Conservation (phyloP, 2,113 vertebrate species). For the Apodemus sylvaticus region DNA sequence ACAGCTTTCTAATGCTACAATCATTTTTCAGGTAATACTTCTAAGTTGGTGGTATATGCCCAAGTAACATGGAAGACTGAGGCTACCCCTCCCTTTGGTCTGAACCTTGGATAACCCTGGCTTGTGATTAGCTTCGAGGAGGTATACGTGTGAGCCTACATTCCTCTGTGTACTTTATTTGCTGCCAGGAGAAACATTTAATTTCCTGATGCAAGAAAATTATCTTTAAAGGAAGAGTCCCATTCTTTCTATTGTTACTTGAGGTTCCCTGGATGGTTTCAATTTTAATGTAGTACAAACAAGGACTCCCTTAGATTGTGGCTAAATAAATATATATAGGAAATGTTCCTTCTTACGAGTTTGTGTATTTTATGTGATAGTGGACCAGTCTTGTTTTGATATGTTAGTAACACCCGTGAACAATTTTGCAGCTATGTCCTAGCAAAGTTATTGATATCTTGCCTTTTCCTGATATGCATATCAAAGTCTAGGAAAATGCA, state of each 20-base stretch:
- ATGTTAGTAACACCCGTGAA: conserved; percentile 10
- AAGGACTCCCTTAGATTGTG: conserved; percentile 68
- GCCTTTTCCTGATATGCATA: conserved; percentile 67
- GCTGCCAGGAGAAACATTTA: conserved; percentile 86
- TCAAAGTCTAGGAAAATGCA: background rate
- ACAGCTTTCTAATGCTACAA: background rate
- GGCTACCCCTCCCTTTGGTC: background rate
- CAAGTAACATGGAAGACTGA: conserved; percentile 66
- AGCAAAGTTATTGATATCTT: conserved; percentile 38
- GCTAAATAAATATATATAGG: conserved; percentile 72
- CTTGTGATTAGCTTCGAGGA: conserved; percentile 82
- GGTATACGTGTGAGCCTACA: conserved; percentile 78
- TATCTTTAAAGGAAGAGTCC: conserved; percentile 82
- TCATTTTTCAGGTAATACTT: conserved; percentile 13
- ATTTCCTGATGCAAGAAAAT: conserved; percentile 85
- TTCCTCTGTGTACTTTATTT: conserved; percentile 78
- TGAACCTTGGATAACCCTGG: conserved; percentile 82
- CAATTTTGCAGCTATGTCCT: conserved; percentile 59
- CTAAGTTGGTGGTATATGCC: conserved; percentile 25
- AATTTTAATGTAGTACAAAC: conserved; percentile 56
- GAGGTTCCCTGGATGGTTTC: conserved; percentile 67
- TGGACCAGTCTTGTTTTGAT: conserved; percentile 60
- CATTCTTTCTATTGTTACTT: conserved; percentile 80
- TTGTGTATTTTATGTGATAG: conserved; percentile 69
- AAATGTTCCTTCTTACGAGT: conserved; percentile 67